A percentile compares a stretch with the other conserved stretches of the same genome.
phyloP scores from a whole-genome alignment of 1,140 invertebrate genomes.

The Hylaeus volcanicus region DNA sequence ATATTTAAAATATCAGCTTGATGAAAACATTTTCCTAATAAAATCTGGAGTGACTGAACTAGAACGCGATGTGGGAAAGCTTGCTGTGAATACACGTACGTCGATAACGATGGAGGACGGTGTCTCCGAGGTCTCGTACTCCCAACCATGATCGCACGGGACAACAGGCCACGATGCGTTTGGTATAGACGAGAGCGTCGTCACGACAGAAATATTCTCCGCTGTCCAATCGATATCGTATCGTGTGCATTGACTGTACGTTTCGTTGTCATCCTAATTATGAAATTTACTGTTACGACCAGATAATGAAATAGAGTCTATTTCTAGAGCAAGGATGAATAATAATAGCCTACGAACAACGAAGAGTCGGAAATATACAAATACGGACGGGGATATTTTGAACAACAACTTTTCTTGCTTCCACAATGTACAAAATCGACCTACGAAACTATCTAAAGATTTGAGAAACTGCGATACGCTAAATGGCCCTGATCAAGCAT shows the following conservation, averaged over 20 bases:
- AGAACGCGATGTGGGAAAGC: not conserved
- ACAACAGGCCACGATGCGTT: constrained; percentile 84
- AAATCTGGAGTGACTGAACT: no score
- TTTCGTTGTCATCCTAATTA: constrained; percentile 74
- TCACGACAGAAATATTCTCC: constrained; percentile 74
- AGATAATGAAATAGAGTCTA: no score
- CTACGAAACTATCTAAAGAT: no score
- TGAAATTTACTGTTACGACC: constrained; percentile 14
- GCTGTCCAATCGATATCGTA: constrained; percentile 86
- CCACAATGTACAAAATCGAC: not conserved
- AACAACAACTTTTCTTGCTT: not conserved
- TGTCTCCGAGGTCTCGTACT: constrained; percentile 86
- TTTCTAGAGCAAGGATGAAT: not conserved
- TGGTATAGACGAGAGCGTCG: constrained; percentile 71
- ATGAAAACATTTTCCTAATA: no score
- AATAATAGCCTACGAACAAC: not conserved
- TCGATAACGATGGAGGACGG: constrained; percentile 90
- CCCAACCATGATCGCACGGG: constrained; percentile 89
- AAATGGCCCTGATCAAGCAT: not conserved
- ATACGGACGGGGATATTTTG: no score
- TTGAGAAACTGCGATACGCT: not conserved
- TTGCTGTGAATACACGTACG: constrained; percentile 81
- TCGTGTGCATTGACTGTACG: constrained; percentile 83
- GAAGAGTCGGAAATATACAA: not conserved
- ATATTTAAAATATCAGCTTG: no score